Evolutionary conservation across 1,140 invertebrate genomes (phyloP).

Genomic region (Gyrodactylus bullatarudis): DNA sequence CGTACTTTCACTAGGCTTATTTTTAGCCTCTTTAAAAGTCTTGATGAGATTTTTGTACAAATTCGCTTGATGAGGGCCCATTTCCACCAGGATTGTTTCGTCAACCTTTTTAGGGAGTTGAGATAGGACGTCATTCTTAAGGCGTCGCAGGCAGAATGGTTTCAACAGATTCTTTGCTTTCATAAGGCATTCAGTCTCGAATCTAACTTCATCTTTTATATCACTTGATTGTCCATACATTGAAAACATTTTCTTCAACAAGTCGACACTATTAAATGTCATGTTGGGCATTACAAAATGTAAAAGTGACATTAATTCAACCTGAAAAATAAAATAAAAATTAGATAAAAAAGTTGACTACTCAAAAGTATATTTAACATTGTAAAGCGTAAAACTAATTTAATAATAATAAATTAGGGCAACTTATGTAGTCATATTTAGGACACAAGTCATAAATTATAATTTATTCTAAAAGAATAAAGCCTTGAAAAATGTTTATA

Average conservation of each 20-base stretch:
- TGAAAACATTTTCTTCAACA: conserved; percentile 42
- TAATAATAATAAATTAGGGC: no score
- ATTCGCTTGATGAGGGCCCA: conserved; percentile 80
- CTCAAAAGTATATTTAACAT: neutral
- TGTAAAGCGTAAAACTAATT: no score
- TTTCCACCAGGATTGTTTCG: conserved; percentile 86
- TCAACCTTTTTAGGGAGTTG: conserved; percentile 96
- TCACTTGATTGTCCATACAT: neutral
- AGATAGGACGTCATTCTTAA: conserved; percentile 89
- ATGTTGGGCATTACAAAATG: neutral
- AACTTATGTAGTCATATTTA: no score
- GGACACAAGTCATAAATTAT: no score
- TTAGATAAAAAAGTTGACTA: neutral
- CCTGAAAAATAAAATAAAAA: neutral
- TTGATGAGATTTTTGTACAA: neutral
- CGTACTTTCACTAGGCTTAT: neutral
- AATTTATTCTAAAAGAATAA: no score
- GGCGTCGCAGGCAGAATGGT: conserved; percentile 73
- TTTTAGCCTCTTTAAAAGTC: neutral
- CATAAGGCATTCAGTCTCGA: conserved; percentile 95
- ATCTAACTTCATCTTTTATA: conserved; percentile 23
- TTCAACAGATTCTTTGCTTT: conserved; percentile 87
- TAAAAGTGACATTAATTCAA: neutral
- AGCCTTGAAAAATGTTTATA: no score
- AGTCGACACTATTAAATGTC: conserved; percentile 68